Conservation (phyloP, 2,113 vertebrate genomes). For the Lagopus muta region DNA sequence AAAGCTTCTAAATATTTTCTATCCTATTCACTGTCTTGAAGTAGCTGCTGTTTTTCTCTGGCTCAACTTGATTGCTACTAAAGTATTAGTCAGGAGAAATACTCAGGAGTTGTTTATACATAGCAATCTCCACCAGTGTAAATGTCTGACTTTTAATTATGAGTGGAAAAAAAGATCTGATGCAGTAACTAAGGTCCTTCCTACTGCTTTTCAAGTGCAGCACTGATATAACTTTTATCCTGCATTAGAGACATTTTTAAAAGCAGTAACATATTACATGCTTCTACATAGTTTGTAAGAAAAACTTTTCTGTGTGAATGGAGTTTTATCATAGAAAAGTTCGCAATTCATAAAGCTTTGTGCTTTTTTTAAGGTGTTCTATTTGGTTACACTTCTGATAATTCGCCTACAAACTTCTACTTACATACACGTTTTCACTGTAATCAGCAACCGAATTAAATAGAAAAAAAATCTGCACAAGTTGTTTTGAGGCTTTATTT, state of each 20-base stretch:
- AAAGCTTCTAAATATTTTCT: constrained; percentile 24
- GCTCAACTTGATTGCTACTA: constrained; percentile 23
- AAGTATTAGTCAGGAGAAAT: neutral
- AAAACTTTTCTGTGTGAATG: neutral
- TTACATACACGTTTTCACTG: fast-evolving
- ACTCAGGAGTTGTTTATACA: neutral
- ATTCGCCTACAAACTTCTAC: neutral
- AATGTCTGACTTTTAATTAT: constrained; percentile 33
- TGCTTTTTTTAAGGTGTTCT: neutral
- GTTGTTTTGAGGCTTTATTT: neutral
- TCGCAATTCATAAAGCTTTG: neutral
- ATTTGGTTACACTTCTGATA: neutral
- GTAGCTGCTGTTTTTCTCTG: constrained; percentile 9
- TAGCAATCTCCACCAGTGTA: constrained; percentile 32
- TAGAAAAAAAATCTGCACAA: neutral
- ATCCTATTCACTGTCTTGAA: constrained; percentile 49
- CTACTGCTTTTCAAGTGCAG: neutral
- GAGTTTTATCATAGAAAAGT: neutral
- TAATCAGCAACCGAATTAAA: neutral
- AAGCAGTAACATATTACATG: neutral
- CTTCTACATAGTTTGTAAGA: neutral
- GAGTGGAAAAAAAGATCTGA: neutral
- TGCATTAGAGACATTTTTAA: neutral
- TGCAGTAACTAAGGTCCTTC: neutral
- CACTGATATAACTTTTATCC: neutral